Percentiles rank a stretch among this genome's conserved stretches.
These are phyloP conservation scores for Danio kyathit DNA, from an alignment of 2,797 vertebrate species.

Conservation along the genomic window DNA sequence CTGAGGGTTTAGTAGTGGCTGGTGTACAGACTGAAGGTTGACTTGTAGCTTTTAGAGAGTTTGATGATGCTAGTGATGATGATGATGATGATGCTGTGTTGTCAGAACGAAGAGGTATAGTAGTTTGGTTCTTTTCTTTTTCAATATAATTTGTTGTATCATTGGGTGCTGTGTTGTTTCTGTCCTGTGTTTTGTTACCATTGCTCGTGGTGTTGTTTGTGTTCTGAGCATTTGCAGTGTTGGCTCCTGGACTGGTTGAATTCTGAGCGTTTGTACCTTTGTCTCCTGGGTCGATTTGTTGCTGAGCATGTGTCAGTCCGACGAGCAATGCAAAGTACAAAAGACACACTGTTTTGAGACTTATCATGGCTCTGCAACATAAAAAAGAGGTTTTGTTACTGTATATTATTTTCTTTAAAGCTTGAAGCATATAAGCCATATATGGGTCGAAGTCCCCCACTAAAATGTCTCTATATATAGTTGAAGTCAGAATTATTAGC, in stretches of 20 bases:
- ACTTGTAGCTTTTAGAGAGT: rapidly evolving
- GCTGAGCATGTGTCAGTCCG: background rate
- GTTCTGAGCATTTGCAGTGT: rapidly evolving
- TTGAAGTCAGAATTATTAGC: too few relatives aligned
- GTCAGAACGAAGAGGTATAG: too few relatives aligned
- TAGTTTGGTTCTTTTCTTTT: too few relatives aligned
- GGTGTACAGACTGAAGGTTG: rapidly evolving
- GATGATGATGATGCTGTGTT: too few relatives aligned
- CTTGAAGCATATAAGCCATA: background rate
- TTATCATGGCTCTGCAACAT: conserved; percentile 51
- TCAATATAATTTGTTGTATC: too few relatives aligned
- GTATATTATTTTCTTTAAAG: background rate
- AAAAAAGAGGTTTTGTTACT: background rate
- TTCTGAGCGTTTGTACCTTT: too few relatives aligned
- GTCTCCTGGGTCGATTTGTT: too few relatives aligned
- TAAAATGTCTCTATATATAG: too few relatives aligned
- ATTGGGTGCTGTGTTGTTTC: too few relatives aligned
- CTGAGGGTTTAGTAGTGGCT: rapidly evolving
- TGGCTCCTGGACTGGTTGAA: too few relatives aligned
- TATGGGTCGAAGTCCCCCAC: background rate
- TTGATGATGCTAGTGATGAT: rapidly evolving
- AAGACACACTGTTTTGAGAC: conserved; percentile 15
- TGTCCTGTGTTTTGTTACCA: too few relatives aligned
- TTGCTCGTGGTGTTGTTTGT: too few relatives aligned
- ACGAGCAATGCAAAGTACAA: conserved; percentile 31